Percentiles rank a stretch among this genome's conserved stretches.
These are phyloP conservation scores for Drosophila novamexicana DNA, from an alignment of 1,140 invertebrate genomes.

Conservation along the genomic window DNA sequence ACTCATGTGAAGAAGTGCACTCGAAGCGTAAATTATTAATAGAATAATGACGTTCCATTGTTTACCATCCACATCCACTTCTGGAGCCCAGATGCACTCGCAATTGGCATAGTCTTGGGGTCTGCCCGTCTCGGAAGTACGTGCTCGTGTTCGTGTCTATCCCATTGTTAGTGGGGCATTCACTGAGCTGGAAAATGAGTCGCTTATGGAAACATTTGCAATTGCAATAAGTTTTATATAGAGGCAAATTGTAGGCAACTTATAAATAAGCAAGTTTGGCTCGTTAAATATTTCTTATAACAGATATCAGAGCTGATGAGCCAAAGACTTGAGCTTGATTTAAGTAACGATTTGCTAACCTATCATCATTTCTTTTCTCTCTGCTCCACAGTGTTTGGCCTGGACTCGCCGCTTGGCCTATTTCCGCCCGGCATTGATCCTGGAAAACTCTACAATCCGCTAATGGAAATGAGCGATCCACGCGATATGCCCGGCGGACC, in stretches of 20 bases:
- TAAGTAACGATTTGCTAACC: not conserved
- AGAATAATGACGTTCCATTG: conserved; percentile 82
- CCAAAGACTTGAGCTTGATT: not conserved
- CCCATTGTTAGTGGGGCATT: conserved; percentile 53
- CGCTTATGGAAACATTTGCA: conserved; percentile 54
- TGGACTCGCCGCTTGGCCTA: conserved; percentile 89
- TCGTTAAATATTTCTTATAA: not conserved
- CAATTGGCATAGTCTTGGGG: conserved; percentile 40
- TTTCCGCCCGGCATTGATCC: conserved; percentile 90
- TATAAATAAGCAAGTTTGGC: conserved; percentile 24
- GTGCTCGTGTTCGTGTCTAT: conserved; percentile 24
- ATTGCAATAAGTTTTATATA: conserved; percentile 51
- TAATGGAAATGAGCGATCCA: conserved; percentile 89
- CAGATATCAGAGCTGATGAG: conserved; percentile 1
- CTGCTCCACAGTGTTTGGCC: conserved; percentile 88
- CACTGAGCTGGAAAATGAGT: conserved; percentile 72
- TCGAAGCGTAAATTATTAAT: conserved; percentile 82
- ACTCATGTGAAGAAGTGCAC: conserved; percentile 79
- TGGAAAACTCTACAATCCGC: conserved; percentile 88
- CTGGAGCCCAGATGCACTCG: conserved; percentile 25
- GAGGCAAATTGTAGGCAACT: conserved; percentile 29
- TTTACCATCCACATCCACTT: conserved; percentile 52
- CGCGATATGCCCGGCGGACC: conserved; percentile 86
- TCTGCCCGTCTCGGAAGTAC: conserved; percentile 18
- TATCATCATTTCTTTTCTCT: conserved; percentile 16